Evolutionary conservation across 2,113 vertebrate genomes (phyloP), one percentile per base, ranked within the genome.

Genomic region (Blennius ocellaris): DNA sequence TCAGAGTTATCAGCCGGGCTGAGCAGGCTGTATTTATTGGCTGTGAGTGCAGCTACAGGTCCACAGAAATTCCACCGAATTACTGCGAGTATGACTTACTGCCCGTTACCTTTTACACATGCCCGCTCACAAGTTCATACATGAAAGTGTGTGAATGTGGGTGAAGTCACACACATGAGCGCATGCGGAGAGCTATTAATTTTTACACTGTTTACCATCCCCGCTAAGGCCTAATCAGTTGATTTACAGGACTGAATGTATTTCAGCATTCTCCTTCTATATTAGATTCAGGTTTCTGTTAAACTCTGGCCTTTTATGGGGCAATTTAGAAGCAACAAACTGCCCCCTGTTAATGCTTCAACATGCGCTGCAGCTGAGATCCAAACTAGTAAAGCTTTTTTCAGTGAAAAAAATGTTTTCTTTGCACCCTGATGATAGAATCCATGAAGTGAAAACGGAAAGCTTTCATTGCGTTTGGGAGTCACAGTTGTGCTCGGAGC

Each of bases 171-270:
- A 78, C 41, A 53, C 63, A 73, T 7, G 58, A 52, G 17, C 67
- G 62, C 74, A 77, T 4, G 67, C 56, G 57, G 69, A 61, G 69
- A 58, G 39, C 66, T 47, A 81, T 87, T 80, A 59, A 45, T 78
- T 89, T 84, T 85, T 73, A 82, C 39, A 47, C 68, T 76, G 75
- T 85, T 87, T 84, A 84, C 69, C 81, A 70, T 73, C 73, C 60
- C 70, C 75, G 68, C 76, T 60, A 59, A 78, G 63, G 36, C 59
- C 65, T 84, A 83, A 79, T 81, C 59, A 59, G 69, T 56, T 89
- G 83, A 90, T 92, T 92, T 91, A 89, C 68, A 78, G 78, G 76
- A 65, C 69, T 84, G 44, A 11, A 79, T 73, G 55, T 60, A 72
- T 79, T 76, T 84, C 57, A 78, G 58, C 58, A 45, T 71, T 79